These are phyloP conservation scores for Polymixis lichenea DNA, from an alignment of 2,888 invertebrate genomes.

Conservation along the genomic window DNA sequence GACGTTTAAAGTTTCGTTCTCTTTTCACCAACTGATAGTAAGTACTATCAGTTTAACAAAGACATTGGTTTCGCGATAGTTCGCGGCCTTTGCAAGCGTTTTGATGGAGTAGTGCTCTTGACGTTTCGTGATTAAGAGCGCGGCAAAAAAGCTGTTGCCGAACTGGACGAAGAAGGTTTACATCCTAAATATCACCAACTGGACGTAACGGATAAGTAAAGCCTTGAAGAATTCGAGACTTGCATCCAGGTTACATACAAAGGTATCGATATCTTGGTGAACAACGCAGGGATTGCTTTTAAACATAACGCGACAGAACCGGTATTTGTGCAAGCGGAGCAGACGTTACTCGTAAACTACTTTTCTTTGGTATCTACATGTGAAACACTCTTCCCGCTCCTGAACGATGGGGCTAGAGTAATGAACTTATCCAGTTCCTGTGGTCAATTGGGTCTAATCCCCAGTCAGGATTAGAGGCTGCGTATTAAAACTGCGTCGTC, in stretches of 20 bases:
- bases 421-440: slow-evolving; percentile 93
- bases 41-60: slow-evolving; percentile 92
- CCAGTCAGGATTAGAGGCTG: slow-evolving; percentile 86
- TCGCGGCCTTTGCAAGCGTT: slow-evolving; percentile 92
- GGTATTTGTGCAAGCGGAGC: slow-evolving; percentile 92
- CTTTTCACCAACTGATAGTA: no score
- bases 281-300: slow-evolving; percentile 94
- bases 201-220: slow-evolving; percentile 91
- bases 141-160: slow-evolving; percentile 91
- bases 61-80: slow-evolving; percentile 93
- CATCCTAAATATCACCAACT: slow-evolving; percentile 92
- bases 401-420: slow-evolving; percentile 93
- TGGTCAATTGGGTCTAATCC: slow-evolving; percentile 91
- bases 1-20: no score
- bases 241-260: slow-evolving; percentile 91
- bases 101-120: slow-evolving; percentile 92
- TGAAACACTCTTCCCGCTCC: slow-evolving; percentile 92
- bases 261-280: slow-evolving; percentile 93
- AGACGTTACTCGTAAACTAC: slow-evolving; percentile 93
- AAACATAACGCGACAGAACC: slow-evolving; percentile 91
- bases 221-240: slow-evolving; percentile 90
- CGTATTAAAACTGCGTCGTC: slow-evolving; percentile 90
- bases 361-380: slow-evolving; percentile 92
- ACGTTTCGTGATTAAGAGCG: slow-evolving; percentile 91
- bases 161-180: slow-evolving; percentile 90